phyloP scores from a whole-genome alignment of 2,888 invertebrate species.

The Tachina grossa region DNA sequence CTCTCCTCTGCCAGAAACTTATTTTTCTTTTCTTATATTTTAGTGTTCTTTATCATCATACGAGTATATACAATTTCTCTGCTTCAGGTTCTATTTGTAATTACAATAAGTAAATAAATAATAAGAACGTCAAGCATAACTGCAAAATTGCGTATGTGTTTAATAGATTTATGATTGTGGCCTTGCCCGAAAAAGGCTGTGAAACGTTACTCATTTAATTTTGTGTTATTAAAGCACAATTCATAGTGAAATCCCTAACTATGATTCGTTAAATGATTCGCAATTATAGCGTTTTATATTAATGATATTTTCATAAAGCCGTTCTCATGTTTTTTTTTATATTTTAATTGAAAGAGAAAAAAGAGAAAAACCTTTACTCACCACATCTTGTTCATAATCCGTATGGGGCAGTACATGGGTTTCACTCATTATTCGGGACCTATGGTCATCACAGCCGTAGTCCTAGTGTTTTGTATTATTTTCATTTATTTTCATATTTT shows the following conservation, averaged over 20 bases:
- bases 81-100: no score
- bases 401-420: constrained; percentile 80
- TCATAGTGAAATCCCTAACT: neutral
- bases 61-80: no score
- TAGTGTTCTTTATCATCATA: no score
- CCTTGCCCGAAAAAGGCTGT: no score
- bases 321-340: neutral
- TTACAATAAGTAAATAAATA: no score
- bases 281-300: neutral
- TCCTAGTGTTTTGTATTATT: constrained; percentile 77
- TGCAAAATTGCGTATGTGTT: no score
- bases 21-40: no score
- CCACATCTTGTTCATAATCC: constrained; percentile 83
- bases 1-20: no score
- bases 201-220: no score
- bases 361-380: constrained; percentile 76
- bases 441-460: constrained; percentile 83
- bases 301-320: neutral
- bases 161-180: no score
- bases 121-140: no score
- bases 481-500: constrained; percentile 5
- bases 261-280: neutral
- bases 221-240: no score
- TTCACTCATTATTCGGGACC: constrained; percentile 83
- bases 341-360: neutral